phyloP scores from a whole-genome alignment of 2,888 invertebrate genomes.

The Lasioglossum lativentre region DNA sequence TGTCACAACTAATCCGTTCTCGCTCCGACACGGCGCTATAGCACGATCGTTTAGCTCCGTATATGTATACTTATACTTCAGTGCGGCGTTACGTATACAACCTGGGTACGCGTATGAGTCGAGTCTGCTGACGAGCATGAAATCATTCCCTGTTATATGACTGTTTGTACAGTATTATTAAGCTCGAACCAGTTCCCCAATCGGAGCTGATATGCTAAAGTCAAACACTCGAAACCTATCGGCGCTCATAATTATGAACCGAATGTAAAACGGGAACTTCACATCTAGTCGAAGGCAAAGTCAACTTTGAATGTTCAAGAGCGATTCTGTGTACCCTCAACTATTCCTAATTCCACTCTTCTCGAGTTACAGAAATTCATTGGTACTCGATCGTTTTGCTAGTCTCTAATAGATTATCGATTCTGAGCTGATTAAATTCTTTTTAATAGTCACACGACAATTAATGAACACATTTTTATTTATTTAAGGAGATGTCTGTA shows the following conservation, averaged over 20 bases:
- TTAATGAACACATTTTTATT: background rate
- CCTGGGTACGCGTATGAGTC: slow-evolving; percentile 8
- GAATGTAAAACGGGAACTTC: slow-evolving; percentile 46
- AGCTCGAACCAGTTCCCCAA: slow-evolving; percentile 42
- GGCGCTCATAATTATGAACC: slow-evolving; percentile 62
- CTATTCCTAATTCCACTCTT: background rate
- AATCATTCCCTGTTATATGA: slow-evolving; percentile 61
- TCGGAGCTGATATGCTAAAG: slow-evolving; percentile 61
- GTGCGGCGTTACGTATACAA: slow-evolving; percentile 6
- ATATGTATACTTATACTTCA: slow-evolving; percentile 33
- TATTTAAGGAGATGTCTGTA: background rate
- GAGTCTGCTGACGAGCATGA: slow-evolving; percentile 46
- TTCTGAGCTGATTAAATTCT: background rate
- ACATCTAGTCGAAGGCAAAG: background rate
- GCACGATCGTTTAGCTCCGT: slow-evolving; percentile 26
- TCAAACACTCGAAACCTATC: slow-evolving; percentile 67
- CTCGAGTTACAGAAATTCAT: background rate
- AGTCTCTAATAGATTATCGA: background rate
- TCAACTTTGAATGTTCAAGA: slow-evolving; percentile 7
- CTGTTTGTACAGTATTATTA: slow-evolving; percentile 76
- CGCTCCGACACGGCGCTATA: background rate
- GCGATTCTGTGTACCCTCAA: background rate
- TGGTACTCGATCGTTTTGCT: background rate
- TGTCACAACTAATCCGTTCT: slow-evolving; percentile 8
- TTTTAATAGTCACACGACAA: background rate